A percentile compares a stretch with the other conserved stretches of the same genome.
These are phyloP conservation scores for Lasioglossum marginatum DNA, from an alignment of 2,888 invertebrate species.

Conservation along the genomic window DNA sequence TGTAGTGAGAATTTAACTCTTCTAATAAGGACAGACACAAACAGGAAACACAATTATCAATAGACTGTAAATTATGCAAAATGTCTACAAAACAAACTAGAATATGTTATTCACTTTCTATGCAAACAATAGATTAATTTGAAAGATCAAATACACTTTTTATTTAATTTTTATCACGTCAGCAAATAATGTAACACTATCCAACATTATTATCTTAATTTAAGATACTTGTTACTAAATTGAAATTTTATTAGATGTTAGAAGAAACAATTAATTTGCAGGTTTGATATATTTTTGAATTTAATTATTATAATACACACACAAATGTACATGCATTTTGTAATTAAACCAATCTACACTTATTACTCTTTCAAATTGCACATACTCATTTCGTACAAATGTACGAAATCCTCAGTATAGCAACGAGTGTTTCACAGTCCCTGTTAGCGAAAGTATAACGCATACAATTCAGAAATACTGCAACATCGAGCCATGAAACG, in stretches of 20 bases:
- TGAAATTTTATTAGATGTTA: neutral
- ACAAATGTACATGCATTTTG: neutral
- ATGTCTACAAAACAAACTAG: neutral
- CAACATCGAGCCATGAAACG: neutral
- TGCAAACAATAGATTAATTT: neutral
- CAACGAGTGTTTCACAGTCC: neutral
- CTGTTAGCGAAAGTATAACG: neutral
- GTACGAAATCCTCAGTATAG: neutral
- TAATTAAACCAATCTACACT: neutral
- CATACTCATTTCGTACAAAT: neutral
- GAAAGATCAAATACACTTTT: too few species aligned
- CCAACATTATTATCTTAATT: neutral
- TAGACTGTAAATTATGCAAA: neutral
- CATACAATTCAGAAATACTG: conserved; percentile 1
- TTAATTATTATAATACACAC: neutral
- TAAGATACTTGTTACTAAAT: neutral
- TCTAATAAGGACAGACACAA: neutral
- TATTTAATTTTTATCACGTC: neutral
- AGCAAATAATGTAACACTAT: neutral
- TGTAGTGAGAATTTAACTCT: conserved; percentile 5
- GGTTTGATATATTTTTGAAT: neutral
- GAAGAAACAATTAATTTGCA: neutral
- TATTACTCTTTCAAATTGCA: neutral
- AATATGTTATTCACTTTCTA: neutral
- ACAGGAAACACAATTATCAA: neutral